Conservation (phyloP, 2,888 invertebrate species). For the Exephanes ischioxanthus region DNA sequence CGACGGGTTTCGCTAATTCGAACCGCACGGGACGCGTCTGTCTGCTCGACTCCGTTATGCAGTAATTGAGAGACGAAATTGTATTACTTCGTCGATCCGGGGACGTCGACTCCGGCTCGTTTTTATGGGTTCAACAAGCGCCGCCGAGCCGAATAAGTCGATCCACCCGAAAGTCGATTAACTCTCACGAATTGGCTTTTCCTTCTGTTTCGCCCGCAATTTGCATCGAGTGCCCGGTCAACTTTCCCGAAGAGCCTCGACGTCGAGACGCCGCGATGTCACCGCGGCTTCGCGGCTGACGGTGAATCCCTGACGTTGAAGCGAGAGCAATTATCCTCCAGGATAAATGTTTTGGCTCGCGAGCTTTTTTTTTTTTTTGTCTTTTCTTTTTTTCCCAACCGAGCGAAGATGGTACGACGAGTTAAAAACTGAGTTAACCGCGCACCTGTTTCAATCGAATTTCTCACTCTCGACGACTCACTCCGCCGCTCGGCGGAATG, state of each 20-base stretch:
- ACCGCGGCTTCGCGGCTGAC: too few relatives aligned
- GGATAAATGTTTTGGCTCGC: not conserved
- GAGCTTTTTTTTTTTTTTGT: not conserved
- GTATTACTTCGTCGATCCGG: conserved; percentile 26
- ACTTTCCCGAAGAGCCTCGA: too few relatives aligned
- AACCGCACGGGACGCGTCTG: not conserved
- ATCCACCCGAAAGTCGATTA: not conserved
- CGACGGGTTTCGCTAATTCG: conserved; percentile 1
- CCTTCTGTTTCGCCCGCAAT: too few relatives aligned
- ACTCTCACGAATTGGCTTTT: too few relatives aligned
- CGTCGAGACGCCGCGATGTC: too few relatives aligned
- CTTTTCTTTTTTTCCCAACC: too few relatives aligned
- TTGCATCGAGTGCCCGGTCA: too few relatives aligned
- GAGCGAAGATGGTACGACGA: not conserved
- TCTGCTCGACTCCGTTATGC: conserved; percentile 14
- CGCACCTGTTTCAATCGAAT: conserved; percentile 28
- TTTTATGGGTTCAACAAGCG: not conserved
- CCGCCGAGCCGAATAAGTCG: not conserved
- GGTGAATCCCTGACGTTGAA: not conserved
- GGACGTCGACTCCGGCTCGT: not conserved
- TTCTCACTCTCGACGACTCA: conserved; percentile 7
- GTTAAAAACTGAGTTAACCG: not conserved
- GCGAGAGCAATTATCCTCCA: conserved; percentile 9
- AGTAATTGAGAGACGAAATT: conserved; percentile 26
- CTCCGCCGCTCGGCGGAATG: not conserved